A percentile compares a stretch with the other conserved stretches of the same genome.
Evolutionary conservation across 2,113 vertebrate species (phyloP).

Genomic region (Burhinus bistriatus): DNA sequence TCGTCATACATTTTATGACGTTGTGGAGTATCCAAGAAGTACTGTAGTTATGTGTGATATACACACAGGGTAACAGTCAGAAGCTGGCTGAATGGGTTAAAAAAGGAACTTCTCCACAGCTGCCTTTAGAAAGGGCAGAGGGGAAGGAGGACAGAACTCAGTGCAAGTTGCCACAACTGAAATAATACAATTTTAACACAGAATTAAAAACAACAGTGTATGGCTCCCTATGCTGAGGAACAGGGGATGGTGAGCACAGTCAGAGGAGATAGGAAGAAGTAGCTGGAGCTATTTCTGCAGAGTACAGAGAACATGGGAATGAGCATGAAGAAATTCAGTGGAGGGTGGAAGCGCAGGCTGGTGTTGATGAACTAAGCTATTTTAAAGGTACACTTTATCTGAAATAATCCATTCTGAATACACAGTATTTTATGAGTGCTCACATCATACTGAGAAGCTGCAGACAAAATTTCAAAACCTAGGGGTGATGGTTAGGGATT

Average conservation of each 20-base stretch:
- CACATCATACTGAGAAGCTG: background rate
- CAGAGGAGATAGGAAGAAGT: background rate
- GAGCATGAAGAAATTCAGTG: background rate
- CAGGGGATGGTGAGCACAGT: background rate
- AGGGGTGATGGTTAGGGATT: background rate
- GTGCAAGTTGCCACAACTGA: background rate
- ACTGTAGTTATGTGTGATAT: background rate
- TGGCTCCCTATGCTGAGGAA: background rate
- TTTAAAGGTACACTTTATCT: background rate
- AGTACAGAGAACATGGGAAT: background rate
- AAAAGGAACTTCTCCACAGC: background rate
- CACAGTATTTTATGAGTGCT: background rate
- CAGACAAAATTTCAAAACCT: background rate
- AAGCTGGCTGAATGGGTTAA: background rate
- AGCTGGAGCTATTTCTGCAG: background rate
- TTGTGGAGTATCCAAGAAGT: background rate
- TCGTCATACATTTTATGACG: fast-evolving
- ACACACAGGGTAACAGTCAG: background rate
- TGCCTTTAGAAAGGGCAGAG: background rate
- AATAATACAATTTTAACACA: background rate
- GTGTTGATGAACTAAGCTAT: background rate
- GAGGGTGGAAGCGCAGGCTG: background rate
- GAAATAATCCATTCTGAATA: background rate
- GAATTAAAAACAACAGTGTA: background rate
- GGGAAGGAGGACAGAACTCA: background rate